Conservation (phyloP, 2,888 invertebrate species). For the Nomada lathburiana region DNA sequence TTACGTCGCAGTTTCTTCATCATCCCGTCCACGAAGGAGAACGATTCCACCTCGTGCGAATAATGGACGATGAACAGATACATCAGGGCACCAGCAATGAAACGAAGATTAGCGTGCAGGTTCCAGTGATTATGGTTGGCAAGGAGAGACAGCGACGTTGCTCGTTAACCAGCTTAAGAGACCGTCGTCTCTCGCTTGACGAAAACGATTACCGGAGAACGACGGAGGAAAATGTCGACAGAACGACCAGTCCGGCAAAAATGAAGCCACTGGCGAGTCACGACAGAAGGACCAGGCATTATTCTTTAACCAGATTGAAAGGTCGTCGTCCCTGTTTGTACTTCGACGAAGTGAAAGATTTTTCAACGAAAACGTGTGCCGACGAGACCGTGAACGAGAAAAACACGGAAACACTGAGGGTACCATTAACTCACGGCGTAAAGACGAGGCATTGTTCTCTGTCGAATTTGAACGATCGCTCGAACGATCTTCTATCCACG, state of each 20-base stretch:
- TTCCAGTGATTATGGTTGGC: background rate
- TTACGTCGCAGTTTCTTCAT: constrained; percentile 53
- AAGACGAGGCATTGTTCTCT: constrained; percentile 74
- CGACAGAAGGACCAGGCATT: constrained; percentile 68
- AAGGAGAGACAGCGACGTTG: constrained; percentile 17
- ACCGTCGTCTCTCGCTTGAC: constrained; percentile 35
- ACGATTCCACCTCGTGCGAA: background rate
- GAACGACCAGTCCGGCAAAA: constrained; percentile 3
- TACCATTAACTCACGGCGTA: constrained; percentile 23
- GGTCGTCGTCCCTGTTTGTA: constrained; percentile 29
- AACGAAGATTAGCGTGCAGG: constrained; percentile 20
- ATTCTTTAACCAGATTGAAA: constrained; percentile 66
- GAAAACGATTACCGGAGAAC: constrained; percentile 31
- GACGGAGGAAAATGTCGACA: constrained; percentile 16
- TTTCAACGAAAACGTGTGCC: background rate
- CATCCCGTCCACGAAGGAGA: constrained; percentile 9
- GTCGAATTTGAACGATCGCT: constrained; percentile 74
- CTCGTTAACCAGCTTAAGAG: constrained; percentile 33
- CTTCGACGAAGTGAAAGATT: constrained; percentile 21
- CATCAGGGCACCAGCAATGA: background rate
- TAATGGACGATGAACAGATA: constrained; percentile 17
- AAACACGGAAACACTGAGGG: constrained; percentile 32
- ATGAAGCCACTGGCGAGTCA: constrained; percentile 34
- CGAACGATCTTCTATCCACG: constrained; percentile 69
- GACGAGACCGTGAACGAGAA: constrained; percentile 1